Evolutionary conservation across 1,140 invertebrate genomes (phyloP).

Genomic region (Eufriesea mexicana): DNA sequence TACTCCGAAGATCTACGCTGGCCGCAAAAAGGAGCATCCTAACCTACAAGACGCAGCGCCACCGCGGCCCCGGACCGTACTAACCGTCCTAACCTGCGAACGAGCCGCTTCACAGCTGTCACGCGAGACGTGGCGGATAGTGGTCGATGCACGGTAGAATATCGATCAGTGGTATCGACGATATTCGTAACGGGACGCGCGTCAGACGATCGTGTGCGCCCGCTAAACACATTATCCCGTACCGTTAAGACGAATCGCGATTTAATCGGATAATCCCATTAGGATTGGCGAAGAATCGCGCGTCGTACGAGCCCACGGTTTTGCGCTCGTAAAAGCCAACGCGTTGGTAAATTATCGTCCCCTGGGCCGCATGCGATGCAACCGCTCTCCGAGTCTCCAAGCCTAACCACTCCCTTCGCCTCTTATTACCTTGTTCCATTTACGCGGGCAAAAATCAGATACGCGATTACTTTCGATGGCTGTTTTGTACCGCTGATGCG

Average conservation of each 20-base stretch:
- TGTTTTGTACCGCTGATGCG: constrained; percentile 22
- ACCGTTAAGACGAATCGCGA: constrained; percentile 61
- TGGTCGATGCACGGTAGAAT: background rate
- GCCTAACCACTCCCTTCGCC: constrained; percentile 34
- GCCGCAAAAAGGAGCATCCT: background rate
- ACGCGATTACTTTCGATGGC: constrained; percentile 48
- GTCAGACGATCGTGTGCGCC: constrained; percentile 27
- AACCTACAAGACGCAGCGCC: background rate
- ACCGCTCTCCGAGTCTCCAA: constrained; percentile 7
- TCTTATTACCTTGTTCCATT: constrained; percentile 54
- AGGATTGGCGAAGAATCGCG: constrained; percentile 45
- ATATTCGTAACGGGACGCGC: constrained; percentile 60
- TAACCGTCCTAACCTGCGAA: background rate
- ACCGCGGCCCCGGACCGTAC: background rate
- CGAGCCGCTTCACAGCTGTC: background rate
- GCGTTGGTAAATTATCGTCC: constrained; percentile 40
- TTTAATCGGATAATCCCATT: constrained; percentile 65
- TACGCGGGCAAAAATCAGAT: constrained; percentile 30
- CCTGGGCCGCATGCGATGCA: constrained; percentile 23
- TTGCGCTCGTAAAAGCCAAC: constrained; percentile 29
- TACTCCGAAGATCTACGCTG: background rate
- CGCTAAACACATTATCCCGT: constrained; percentile 54
- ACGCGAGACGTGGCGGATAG: background rate
- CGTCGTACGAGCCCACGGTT: background rate
- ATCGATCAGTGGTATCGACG: constrained; percentile 33